These are phyloP conservation scores for Chamaea fasciata DNA, from an alignment of 2,113 vertebrate species.

Conservation along the genomic window DNA sequence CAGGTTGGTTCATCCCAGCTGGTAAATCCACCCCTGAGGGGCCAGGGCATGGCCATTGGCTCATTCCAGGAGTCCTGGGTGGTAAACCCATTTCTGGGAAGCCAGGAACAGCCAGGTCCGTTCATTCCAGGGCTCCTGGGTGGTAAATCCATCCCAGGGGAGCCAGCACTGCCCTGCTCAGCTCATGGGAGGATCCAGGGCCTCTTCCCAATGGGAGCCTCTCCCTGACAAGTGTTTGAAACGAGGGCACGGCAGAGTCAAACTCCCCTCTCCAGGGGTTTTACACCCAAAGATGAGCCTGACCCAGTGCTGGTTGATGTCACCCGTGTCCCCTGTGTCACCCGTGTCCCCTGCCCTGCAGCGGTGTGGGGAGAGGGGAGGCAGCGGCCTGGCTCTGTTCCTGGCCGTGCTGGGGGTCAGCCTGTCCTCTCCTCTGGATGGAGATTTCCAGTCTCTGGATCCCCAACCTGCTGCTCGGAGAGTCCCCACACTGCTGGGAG, in stretches of 20 bases:
- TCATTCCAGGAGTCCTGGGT: background rate
- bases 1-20: background rate
- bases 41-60: too few species aligned
- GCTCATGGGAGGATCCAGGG: too few species aligned
- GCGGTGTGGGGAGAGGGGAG: background rate
- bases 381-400: background rate
- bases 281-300: too few species aligned
- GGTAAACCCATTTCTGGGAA: background rate
- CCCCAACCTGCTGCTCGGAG: background rate
- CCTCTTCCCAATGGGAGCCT: too few species aligned
- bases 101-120: too few species aligned
- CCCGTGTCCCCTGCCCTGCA: too few species aligned
- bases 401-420: background rate
- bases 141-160: background rate
- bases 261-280: fast-evolving
- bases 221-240: too few species aligned
- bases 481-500: fast-evolving
- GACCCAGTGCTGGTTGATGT: background rate
- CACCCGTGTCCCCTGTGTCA: too few species aligned
- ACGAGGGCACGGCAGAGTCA: background rate
- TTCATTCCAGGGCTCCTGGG: background rate
- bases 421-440: background rate
- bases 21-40: background rate
- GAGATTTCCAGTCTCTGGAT: fast-evolving
- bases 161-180: background rate